Conservation (phyloP, 1,140 invertebrate genomes). For the Orchesella cincta region DNA sequence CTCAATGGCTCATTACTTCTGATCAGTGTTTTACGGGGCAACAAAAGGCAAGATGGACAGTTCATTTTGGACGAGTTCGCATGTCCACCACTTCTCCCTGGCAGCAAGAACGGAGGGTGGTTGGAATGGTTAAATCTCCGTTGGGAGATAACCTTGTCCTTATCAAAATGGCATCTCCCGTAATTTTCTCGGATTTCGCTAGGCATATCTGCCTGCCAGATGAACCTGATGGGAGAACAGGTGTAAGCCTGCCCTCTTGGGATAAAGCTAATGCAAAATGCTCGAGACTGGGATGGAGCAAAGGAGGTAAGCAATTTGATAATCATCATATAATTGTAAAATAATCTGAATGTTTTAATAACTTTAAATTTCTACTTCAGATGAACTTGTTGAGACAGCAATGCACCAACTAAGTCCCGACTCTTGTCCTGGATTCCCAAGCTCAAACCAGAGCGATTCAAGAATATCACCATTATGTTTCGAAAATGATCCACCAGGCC, state of each 20-base stretch:
- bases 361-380: constrained; percentile 28
- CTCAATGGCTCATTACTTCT: constrained; percentile 80
- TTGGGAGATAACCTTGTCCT: constrained; percentile 82
- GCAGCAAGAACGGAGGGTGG: constrained; percentile 80
- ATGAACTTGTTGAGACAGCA: constrained; percentile 48
- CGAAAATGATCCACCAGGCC: constrained; percentile 45
- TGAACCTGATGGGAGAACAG: constrained; percentile 39
- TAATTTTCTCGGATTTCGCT: constrained; percentile 77
- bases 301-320: constrained; percentile 39
- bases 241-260: constrained; percentile 43
- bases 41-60: constrained; percentile 80
- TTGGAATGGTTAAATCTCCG: constrained; percentile 85
- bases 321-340: neutral
- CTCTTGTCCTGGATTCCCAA: constrained; percentile 18
- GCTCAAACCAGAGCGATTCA: constrained; percentile 22
- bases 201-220: constrained; percentile 75
- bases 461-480: constrained; percentile 40
- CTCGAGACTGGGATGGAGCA: constrained; percentile 48
- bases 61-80: constrained; percentile 73
- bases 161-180: constrained; percentile 74
- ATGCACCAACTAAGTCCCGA: constrained; percentile 47
- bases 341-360: neutral
- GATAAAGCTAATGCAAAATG: constrained; percentile 41
- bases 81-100: constrained; percentile 75
- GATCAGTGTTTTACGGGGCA: constrained; percentile 86